These are phyloP conservation scores for Ammodytes dubius DNA, from an alignment of 2,113 vertebrate species.

Conservation along the genomic window DNA sequence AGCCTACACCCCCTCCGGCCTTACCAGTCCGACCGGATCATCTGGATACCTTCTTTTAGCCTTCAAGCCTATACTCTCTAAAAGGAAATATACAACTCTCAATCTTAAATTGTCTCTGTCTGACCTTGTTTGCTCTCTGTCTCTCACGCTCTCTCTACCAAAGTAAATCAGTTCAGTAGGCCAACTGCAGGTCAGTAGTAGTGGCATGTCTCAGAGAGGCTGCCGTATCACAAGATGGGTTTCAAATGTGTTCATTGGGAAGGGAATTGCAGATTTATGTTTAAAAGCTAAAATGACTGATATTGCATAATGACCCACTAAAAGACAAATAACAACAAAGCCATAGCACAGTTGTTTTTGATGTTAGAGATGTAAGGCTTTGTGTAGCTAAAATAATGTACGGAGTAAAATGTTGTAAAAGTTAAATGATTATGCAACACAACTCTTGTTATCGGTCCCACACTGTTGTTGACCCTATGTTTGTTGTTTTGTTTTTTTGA, in stretches of 20 bases:
- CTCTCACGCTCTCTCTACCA: background rate
- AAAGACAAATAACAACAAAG: background rate
- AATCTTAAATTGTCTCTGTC: background rate
- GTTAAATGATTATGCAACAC: background rate
- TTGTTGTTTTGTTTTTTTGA: too few relatives aligned
- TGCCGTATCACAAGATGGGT: background rate
- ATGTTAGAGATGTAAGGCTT: background rate
- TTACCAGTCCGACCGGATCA: conserved; percentile 81
- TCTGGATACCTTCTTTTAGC: conserved; percentile 57
- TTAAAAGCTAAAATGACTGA: background rate
- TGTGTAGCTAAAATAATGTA: background rate
- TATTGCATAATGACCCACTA: background rate
- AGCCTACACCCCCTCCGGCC: conserved; percentile 64
- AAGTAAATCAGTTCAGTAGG: background rate
- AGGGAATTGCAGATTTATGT: background rate
- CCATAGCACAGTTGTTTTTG: background rate
- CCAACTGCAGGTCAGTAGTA: background rate
- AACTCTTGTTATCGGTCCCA: too few relatives aligned
- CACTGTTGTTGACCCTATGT: background rate
- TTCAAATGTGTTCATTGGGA: background rate
- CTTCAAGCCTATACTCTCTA: conserved; percentile 49
- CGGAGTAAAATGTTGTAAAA: background rate
- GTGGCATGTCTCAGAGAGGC: background rate
- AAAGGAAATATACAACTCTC: background rate
- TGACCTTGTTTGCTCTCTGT: background rate